Evolutionary conservation across 1,140 invertebrate species (phyloP), one percentile per base, ranked within the genome.

Genomic region (Aethina tumida): DNA sequence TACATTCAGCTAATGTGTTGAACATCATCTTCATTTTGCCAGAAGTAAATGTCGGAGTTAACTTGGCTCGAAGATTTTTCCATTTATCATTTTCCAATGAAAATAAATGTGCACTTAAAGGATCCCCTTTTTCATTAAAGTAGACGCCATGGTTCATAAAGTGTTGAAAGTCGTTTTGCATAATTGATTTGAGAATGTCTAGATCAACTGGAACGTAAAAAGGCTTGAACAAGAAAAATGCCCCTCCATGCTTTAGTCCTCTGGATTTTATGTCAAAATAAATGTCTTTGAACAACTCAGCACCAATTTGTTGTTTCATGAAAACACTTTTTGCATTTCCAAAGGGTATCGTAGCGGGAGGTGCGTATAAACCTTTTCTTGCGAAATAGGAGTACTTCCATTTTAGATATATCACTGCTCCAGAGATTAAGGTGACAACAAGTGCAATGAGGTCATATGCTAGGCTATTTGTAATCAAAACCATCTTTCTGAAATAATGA

Each of bases 1-100:
- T 21, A 14, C 40, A 42, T 14, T 42, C 18, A 4, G 39, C 8
- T 8, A 46, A 10, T 3, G 27, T 22, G 9, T 25, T 8, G 21
- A 31, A 46, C 59, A 70, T 66, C 14, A 39, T 41, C 45, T 61
- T 68, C 35, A 71, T 45, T 44, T 66, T 69, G 0, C 61, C 62
- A 19, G 62, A 60, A 1, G 68, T 64, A 45, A 73, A 71, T 5
- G 68, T 62, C n/a, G 65, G 66, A 2, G 63, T 63, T 15, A 72
- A 35, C 38, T 64, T 63, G 3, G 27, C 38, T 31, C 70, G 40
- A 2, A 71, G 41, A 32, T 53, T 49, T 43, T 61, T 69, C 70
- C 70, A 73, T 38, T 60, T 49, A 22, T 53, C 42, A 12, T 63
- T 67, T 12, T 52, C 47, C n/a, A 66, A 25, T 7, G 42, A 47